phyloP scores from a whole-genome alignment of 1,140 invertebrate genomes.

The Drosophila simulans region DNA sequence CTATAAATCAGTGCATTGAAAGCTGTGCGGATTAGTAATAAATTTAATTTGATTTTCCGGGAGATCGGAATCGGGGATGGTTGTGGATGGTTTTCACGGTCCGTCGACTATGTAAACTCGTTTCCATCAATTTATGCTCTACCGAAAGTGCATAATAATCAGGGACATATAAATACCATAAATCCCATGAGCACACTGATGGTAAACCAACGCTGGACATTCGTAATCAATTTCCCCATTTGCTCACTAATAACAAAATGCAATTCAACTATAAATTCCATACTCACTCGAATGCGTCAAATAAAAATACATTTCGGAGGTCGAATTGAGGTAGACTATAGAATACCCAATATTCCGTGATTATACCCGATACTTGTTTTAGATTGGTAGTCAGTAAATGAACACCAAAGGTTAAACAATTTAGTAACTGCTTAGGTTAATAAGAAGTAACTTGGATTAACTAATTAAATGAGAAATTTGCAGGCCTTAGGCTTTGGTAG shows the following conservation, averaged over 20 bases:
- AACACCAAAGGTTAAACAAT: too few relatives aligned
- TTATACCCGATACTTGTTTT: neutral
- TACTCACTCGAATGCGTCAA: constrained; percentile 10
- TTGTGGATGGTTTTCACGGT: constrained; percentile 15
- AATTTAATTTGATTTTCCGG: constrained; percentile 44
- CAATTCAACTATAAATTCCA: constrained; percentile 31
- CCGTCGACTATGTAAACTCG: constrained; percentile 12
- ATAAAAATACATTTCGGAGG: constrained; percentile 3
- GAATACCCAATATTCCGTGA: neutral
- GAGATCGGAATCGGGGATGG: neutral
- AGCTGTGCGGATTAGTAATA: constrained; percentile 36
- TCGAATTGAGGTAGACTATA: neutral
- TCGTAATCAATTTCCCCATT: constrained; percentile 49
- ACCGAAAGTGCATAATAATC: constrained; percentile 39
- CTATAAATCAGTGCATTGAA: constrained; percentile 25
- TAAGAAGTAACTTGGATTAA: too few relatives aligned
- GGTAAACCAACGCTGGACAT: constrained; percentile 6
- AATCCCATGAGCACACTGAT: constrained; percentile 34
- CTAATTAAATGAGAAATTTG: too few relatives aligned
- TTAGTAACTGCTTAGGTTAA: too few relatives aligned
- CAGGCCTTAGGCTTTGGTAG: too few relatives aligned
- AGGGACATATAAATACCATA: constrained; percentile 16
- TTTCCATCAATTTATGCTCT: constrained; percentile 9
- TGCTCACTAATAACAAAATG: constrained; percentile 35
- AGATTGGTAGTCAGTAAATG: too few relatives aligned